These are phyloP conservation scores for Larimichthys polyactis DNA, from an alignment of 2,113 vertebrate species.

Conservation along the genomic window DNA sequence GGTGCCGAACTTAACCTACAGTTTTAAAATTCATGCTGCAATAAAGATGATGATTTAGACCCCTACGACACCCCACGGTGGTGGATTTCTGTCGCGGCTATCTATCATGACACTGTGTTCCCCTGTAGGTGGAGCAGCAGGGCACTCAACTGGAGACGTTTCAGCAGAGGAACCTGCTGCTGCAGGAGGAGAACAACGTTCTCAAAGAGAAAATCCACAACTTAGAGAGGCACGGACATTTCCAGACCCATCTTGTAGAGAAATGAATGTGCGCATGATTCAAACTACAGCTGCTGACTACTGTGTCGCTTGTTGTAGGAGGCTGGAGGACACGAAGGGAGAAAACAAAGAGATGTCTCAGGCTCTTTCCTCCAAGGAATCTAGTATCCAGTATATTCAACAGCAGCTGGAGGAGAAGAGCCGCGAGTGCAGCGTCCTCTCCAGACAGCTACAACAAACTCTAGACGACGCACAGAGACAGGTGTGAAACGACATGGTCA, in stretches of 20 bases:
- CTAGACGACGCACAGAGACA: constrained; percentile 89
- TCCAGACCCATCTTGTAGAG: background rate
- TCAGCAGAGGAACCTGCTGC: constrained; percentile 88
- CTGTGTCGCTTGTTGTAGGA: constrained; percentile 81
- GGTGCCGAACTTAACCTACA: constrained; percentile 74
- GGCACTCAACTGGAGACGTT: constrained; percentile 89
- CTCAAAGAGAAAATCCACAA: constrained; percentile 88
- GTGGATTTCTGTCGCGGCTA: background rate
- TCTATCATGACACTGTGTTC: background rate
- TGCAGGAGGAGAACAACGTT: constrained; percentile 92
- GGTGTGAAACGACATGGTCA: constrained; percentile 72
- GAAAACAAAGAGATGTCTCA: constrained; percentile 90
- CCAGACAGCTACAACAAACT: constrained; percentile 87
- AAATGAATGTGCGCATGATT: background rate
- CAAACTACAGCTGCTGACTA: background rate
- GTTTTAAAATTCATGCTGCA: background rate
- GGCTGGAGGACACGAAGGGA: constrained; percentile 84
- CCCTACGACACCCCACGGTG: background rate
- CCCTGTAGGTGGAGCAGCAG: constrained; percentile 91
- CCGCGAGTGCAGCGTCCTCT: constrained; percentile 86
- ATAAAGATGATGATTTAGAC: background rate
- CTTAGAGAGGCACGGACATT: constrained; percentile 86
- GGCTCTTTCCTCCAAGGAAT: constrained; percentile 87
- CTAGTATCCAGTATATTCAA: constrained; percentile 84
- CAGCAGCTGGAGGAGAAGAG: constrained; percentile 90